phyloP scores from a whole-genome alignment of 92 coral and sea anemone species.

The Phenganax marumi region DNA sequence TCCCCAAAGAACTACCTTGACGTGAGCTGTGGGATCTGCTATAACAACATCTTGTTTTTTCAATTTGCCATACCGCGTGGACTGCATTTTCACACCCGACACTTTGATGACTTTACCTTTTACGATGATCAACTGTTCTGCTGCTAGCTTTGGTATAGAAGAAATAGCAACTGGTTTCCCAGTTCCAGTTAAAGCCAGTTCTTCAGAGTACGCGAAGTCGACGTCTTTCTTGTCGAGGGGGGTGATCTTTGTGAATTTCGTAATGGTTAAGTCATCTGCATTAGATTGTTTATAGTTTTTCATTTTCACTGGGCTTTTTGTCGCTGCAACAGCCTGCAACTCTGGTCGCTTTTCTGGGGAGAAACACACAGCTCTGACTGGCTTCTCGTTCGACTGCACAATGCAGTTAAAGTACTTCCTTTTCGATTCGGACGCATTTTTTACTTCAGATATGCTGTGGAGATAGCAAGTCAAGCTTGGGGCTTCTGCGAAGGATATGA shows the following conservation, averaged over 20 bases:
- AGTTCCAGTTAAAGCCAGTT: slow-evolving; percentile 34
- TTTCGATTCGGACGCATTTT: slow-evolving; percentile 55
- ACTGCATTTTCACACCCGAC: slow-evolving; percentile 26
- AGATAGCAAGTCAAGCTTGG: slow-evolving; percentile 57
- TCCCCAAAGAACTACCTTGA: no score
- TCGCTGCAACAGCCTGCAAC: slow-evolving; percentile 46
- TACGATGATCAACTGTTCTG: slow-evolving; percentile 48
- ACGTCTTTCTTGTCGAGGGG: slow-evolving; percentile 49
- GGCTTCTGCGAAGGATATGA: slow-evolving; percentile 33
- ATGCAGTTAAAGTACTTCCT: slow-evolving; percentile 54
- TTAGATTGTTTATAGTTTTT: slow-evolving; percentile 41
- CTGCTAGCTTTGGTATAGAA: slow-evolving; percentile 51
- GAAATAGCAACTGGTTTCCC: slow-evolving; percentile 55
- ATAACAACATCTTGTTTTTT: slow-evolving; percentile 43
- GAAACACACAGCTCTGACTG: slow-evolving; percentile 60
- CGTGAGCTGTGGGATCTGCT: slow-evolving; percentile 47
- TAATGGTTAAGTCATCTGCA: slow-evolving; percentile 36
- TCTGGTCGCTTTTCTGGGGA: slow-evolving; percentile 57
- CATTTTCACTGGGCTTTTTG: slow-evolving; percentile 49
- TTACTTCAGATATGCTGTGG: slow-evolving; percentile 50
- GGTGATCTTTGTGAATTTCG: slow-evolving; percentile 51
- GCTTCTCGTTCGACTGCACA: slow-evolving; percentile 55
- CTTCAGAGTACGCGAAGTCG: slow-evolving; percentile 50
- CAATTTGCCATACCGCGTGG: slow-evolving; percentile 38
- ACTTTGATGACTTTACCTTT: slow-evolving; percentile 48